Conservation (phyloP, 2,797 vertebrate species). For the Neomorphus geoffroyi region DNA sequence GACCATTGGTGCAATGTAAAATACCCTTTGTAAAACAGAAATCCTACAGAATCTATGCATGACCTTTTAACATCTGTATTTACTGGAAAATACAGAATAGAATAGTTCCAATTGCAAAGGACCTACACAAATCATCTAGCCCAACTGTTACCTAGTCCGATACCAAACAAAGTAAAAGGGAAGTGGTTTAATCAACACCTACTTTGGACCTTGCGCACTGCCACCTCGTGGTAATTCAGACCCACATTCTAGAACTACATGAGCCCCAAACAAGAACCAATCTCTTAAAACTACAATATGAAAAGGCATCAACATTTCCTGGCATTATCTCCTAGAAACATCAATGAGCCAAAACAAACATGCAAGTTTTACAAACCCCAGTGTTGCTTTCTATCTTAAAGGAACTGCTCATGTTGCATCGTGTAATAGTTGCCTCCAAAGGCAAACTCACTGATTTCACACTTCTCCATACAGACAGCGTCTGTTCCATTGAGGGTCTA, state of each 20-base stretch:
- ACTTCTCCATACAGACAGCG: not conserved
- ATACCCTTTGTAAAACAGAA: not conserved
- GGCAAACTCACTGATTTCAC: not conserved
- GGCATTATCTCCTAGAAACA: not conserved
- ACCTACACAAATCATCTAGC: not conserved
- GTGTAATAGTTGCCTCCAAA: not conserved
- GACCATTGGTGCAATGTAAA: not conserved
- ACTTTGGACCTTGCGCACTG: not conserved
- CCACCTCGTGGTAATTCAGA: constrained; percentile 42
- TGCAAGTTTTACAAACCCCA: not conserved
- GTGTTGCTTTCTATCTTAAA: not conserved
- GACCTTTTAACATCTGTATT: not conserved
- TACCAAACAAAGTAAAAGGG: not conserved
- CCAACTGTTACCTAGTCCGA: not conserved
- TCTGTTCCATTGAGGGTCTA: not conserved
- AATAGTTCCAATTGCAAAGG: not conserved
- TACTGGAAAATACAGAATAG: not conserved
- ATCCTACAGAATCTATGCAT: not conserved
- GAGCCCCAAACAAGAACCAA: not conserved
- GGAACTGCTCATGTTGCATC: not conserved
- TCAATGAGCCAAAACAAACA: not conserved
- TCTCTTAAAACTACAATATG: not conserved
- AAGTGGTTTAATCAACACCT: accelerated
- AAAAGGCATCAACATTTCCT: not conserved
- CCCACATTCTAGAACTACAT: not conserved